These are phyloP conservation scores for Lethocerus indicus DNA, from an alignment of 1,140 invertebrate genomes.

Conservation along the genomic window DNA sequence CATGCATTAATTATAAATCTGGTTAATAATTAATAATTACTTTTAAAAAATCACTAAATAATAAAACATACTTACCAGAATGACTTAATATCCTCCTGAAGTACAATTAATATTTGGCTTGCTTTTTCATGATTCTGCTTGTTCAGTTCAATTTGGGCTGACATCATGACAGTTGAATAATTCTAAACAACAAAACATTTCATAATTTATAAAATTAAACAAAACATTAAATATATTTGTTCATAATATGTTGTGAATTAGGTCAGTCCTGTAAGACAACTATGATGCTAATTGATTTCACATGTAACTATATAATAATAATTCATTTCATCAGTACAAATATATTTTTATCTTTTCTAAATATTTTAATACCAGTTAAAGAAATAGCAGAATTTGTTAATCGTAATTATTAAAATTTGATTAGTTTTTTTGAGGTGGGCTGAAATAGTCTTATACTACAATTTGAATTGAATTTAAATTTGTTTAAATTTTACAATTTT, in stretches of 20 bases:
- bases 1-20: too few relatives aligned
- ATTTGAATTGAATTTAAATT: too few relatives aligned
- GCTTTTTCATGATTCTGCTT: neutral
- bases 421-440: too few relatives aligned
- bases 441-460: too few relatives aligned
- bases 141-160: neutral
- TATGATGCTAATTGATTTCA: neutral
- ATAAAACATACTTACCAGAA: too few relatives aligned
- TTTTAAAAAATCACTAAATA: too few relatives aligned
- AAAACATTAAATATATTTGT: neutral
- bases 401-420: too few relatives aligned
- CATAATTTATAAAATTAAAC: too few relatives aligned
- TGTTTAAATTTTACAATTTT: too few relatives aligned
- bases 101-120: neutral
- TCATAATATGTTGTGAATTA: neutral
- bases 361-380: neutral
- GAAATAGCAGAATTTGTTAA: too few relatives aligned
- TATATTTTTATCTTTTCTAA: neutral
- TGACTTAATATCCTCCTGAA: constrained; percentile 4
- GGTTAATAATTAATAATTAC: too few relatives aligned
- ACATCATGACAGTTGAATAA: neutral
- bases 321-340: neutral
- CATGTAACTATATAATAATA: neutral
- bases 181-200: neutral
- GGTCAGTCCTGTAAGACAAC: neutral